Evolutionary conservation across 1,140 invertebrate genomes (phyloP), one percentile per base, ranked within the genome.

Genomic region (Solenopsis invicta): DNA sequence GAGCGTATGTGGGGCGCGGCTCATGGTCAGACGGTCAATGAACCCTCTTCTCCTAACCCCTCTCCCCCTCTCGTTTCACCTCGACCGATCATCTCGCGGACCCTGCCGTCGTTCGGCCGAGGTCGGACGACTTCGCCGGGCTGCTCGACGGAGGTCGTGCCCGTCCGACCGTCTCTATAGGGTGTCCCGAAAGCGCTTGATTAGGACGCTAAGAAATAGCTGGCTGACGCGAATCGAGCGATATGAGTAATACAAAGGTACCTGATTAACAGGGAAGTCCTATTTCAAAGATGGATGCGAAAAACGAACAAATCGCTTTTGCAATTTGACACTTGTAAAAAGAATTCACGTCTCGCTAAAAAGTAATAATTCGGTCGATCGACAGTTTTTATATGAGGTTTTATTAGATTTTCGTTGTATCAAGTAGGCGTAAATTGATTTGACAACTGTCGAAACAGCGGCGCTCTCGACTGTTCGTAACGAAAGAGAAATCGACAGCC

Each of bases 21-120:
- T 94, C 94, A 94, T 94, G 94, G 94, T 94, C 94, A 94, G 93
- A 93, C 93, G 93, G 94, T 94, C 94, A 94, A 92, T 91, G 94
- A 94, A 91, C 93, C 86, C 89, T 86, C 48, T 81, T 84, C 84
- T 85, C 91, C 29, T 77, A 52, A 71, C 74, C 61, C 91, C 29
- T 77, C 45, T 64, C 74, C 61, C 77, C 45, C 52, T 48, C 59
- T 41, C 16, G 81, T 85, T 87, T 85, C 87, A 78, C 74, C 89
- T 81, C 87, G 86, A 87, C 88, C 86, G 80, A 92, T 91, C 89
- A 81, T 81, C 87, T 87, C 87, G 76, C 86, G 88, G 76, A 86
- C 66, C 62, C 62, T 61, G 84, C 89, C 77, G 88, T 78, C 86
- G 85, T 62, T 89, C 88, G 86, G 81, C 86, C 77, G 90, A 92